phyloP scores from a whole-genome alignment of 2,888 invertebrate genomes.

The Chloroclysta siterata region DNA sequence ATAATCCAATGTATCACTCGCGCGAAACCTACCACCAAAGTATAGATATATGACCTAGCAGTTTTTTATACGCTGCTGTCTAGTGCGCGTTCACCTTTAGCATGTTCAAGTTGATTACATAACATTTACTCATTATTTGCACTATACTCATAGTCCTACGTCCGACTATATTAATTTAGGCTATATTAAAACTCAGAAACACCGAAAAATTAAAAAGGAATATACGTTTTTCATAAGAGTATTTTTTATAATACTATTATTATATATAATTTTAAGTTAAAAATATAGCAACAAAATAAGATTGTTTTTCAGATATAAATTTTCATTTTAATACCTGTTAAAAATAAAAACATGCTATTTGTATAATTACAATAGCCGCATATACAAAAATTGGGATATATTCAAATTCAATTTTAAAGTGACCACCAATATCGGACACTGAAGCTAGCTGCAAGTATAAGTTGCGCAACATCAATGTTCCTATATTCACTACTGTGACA shows the following conservation, averaged over 20 bases:
- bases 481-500: too few relatives aligned
- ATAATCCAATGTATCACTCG: too few relatives aligned
- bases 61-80: conserved; percentile 8
- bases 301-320: too few relatives aligned
- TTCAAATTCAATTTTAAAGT: too few relatives aligned
- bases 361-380: too few relatives aligned
- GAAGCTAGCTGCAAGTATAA: too few relatives aligned
- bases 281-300: background rate
- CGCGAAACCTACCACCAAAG: background rate
- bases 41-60: background rate
- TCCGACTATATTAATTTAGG: conserved; percentile 24
- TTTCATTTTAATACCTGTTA: too few relatives aligned
- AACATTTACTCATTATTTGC: conserved; percentile 37
- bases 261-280: background rate
- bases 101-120: conserved; percentile 29
- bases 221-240: conserved; percentile 25
- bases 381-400: too few relatives aligned
- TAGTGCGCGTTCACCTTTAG: conserved; percentile 20
- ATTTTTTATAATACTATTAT: conserved; percentile 3
- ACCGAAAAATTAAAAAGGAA: conserved; percentile 8
- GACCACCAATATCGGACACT: too few relatives aligned
- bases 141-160: conserved; percentile 34
- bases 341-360: too few relatives aligned
- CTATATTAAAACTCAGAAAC: conserved; percentile 17
- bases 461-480: too few relatives aligned